These are phyloP conservation scores for Teinopalpus imperialis DNA, from an alignment of 2,888 invertebrate genomes.

Conservation along the genomic window DNA sequence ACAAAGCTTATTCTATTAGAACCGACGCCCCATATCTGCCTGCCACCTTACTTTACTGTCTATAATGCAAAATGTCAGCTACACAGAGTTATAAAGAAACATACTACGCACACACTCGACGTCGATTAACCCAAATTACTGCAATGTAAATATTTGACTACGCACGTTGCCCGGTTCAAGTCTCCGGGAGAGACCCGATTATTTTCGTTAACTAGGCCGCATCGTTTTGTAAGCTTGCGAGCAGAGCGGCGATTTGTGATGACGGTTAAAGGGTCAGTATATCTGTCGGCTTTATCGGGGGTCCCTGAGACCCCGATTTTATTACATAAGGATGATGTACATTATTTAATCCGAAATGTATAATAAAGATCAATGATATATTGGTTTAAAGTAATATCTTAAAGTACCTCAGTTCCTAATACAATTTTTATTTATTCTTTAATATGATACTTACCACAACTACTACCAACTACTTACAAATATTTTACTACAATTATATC, in stretches of 20 bases:
- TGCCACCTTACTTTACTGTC: no score
- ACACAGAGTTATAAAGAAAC: background rate
- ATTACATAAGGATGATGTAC: slow-evolving; percentile 14
- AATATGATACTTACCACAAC: no score
- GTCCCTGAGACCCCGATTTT: slow-evolving; percentile 6
- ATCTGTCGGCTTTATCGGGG: slow-evolving; percentile 8
- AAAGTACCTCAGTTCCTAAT: no score
- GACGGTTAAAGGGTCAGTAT: slow-evolving; percentile 17
- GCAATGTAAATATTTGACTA: slow-evolving; percentile 28
- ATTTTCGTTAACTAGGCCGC: slow-evolving; percentile 25
- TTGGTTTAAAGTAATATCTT: no score
- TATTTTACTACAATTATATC: no score
- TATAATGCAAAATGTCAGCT: background rate
- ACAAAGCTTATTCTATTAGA: no score
- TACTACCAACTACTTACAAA: no score
- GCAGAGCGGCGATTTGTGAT: slow-evolving; percentile 12
- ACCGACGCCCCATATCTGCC: no score
- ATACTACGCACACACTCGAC: slow-evolving; percentile 3
- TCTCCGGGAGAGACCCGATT: slow-evolving; percentile 21
- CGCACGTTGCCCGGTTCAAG: slow-evolving; percentile 9
- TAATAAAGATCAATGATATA: background rate
- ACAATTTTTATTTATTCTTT: no score
- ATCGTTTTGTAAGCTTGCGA: slow-evolving; percentile 16
- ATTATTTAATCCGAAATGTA: slow-evolving; percentile 18
- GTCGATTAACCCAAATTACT: slow-evolving; percentile 26